These are phyloP conservation scores for Sylvilagus bachmani DNA, from an alignment of 2,113 vertebrate species.

Conservation along the genomic window DNA sequence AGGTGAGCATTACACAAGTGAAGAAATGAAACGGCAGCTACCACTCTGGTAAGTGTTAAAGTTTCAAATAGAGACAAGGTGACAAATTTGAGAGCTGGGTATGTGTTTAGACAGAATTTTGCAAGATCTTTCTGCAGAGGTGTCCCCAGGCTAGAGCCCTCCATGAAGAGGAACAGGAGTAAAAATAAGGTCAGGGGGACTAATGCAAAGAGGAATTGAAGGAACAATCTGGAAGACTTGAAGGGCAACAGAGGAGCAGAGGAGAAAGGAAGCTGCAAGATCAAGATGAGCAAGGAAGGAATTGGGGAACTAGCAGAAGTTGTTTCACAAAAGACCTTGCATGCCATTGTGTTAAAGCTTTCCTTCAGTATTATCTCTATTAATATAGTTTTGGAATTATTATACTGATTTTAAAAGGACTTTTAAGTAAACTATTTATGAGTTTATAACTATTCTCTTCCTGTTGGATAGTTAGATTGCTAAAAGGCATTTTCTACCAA, in stretches of 20 bases:
- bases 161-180: background rate
- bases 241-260: background rate
- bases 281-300: rapidly evolving
- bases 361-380: background rate
- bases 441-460: background rate
- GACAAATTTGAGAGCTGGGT: background rate
- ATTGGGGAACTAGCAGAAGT: rapidly evolving
- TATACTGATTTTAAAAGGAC: background rate
- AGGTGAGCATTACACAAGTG: background rate
- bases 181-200: background rate
- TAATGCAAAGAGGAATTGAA: background rate
- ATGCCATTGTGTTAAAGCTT: background rate
- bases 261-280: background rate
- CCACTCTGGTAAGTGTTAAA: background rate
- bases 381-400: background rate
- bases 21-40: background rate
- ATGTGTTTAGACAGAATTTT: background rate
- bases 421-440: background rate
- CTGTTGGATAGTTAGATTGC: background rate
- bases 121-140: background rate
- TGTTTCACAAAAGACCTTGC: background rate
- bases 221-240: background rate
- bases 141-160: background rate
- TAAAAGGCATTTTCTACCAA: background rate
- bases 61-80: background rate